Percentiles rank a stretch among this genome's conserved stretches.
Evolutionary conservation across 2,113 vertebrate species (phyloP).

Genomic region (Oncorhynchus mykiss): DNA sequence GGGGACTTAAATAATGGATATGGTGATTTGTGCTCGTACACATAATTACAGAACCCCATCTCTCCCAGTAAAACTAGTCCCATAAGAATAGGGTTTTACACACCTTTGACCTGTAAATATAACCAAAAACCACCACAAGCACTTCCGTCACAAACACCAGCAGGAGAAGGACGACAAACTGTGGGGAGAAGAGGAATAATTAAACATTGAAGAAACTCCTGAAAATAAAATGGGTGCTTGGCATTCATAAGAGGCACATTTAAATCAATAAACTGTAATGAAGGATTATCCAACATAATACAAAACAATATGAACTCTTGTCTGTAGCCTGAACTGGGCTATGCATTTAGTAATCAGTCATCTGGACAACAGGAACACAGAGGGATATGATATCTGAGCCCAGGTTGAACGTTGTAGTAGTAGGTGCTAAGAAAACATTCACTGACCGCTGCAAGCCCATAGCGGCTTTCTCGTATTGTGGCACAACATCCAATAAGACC

Average conservation of each 20-base stretch:
- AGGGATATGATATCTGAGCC: neutral
- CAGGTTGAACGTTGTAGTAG: neutral
- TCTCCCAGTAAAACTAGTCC: no score
- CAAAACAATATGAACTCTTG: no score
- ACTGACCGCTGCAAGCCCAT: slow-evolving; percentile 80
- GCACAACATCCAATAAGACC: slow-evolving; percentile 87
- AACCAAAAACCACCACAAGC: slow-evolving; percentile 85
- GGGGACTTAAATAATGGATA: no score
- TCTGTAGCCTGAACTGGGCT: neutral
- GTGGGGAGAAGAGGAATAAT: slow-evolving; percentile 44
- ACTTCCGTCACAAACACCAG: slow-evolving; percentile 88
- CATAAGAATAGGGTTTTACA: slow-evolving; percentile 8
- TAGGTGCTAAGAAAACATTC: neutral
- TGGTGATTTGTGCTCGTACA: no score
- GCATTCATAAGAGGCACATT: neutral
- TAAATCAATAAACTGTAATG: neutral
- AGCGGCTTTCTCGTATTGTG: slow-evolving; percentile 84
- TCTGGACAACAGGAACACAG: neutral
- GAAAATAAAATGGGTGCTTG: neutral
- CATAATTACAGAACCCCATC: no score
- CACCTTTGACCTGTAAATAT: slow-evolving; percentile 90
- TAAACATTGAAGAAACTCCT: neutral
- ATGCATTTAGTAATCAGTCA: neutral
- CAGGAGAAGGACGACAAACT: slow-evolving; percentile 88
- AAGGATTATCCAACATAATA: neutral